phyloP scores from a whole-genome alignment of 2,888 invertebrate genomes.

The Clanis bilineata region DNA sequence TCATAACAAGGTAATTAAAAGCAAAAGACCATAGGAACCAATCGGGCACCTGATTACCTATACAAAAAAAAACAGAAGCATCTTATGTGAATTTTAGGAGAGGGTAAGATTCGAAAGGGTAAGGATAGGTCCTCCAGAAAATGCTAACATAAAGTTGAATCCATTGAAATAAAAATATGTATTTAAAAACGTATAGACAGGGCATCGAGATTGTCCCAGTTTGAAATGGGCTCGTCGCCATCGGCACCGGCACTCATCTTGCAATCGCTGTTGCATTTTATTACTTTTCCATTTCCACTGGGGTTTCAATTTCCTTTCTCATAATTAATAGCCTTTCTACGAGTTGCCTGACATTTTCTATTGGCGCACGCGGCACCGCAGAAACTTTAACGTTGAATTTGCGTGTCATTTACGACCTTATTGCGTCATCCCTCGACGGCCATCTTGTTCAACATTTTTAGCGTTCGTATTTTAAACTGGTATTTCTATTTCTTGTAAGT shows the following conservation, averaged over 20 bases:
- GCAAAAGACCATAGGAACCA: too few species aligned
- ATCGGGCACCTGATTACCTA: too few species aligned
- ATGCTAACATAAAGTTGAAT: too few species aligned
- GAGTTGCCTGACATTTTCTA: conserved; percentile 69
- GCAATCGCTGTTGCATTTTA: conserved; percentile 80
- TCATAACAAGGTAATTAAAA: too few species aligned
- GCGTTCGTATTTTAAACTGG: background rate
- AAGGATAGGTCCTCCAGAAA: too few species aligned
- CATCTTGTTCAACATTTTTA: background rate
- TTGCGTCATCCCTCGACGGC: conserved; percentile 27
- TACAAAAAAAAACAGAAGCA: too few species aligned
- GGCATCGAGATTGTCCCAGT: conserved; percentile 44
- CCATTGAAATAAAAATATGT: conserved; percentile 11
- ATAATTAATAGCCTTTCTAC: conserved; percentile 80
- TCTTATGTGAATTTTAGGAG: too few species aligned
- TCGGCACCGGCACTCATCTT: conserved; percentile 62
- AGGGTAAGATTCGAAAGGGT: too few species aligned
- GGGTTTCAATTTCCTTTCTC: conserved; percentile 80
- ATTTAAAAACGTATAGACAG: conserved; percentile 9
- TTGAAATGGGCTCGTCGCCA: conserved; percentile 38
- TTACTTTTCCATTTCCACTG: conserved; percentile 81
- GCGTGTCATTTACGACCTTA: conserved; percentile 44
- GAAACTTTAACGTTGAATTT: conserved; percentile 72
- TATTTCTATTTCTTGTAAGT: background rate
- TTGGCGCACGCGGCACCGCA: conserved; percentile 59